These are phyloP conservation scores for Ianthella basta DNA, from an alignment of 37 sponge, comb jelly and placozoan species.

Conservation along the genomic window DNA sequence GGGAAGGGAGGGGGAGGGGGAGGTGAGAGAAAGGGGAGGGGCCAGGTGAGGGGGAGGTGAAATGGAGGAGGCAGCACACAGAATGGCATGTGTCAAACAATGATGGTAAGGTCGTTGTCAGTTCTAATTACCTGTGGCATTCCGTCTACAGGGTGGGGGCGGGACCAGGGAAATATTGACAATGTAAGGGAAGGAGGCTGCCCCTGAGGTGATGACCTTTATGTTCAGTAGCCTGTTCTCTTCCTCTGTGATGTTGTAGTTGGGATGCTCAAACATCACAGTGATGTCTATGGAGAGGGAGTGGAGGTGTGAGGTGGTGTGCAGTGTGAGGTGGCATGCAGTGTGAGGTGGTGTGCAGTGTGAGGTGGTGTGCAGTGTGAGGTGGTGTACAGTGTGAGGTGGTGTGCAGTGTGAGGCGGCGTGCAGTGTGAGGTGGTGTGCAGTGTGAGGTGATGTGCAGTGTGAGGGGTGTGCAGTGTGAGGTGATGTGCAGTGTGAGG, in stretches of 20 bases:
- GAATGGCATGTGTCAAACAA: no score
- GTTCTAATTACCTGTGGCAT: not conserved
- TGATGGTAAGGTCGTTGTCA: no score
- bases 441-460: no score
- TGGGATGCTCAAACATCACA: slow-evolving; percentile 31
- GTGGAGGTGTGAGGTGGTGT: not conserved
- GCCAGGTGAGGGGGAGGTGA: not conserved
- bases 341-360: no score
- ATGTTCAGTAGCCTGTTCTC: not conserved
- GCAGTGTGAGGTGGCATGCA: no score
- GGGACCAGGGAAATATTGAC: not conserved
- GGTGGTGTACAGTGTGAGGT: no score
- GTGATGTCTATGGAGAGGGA: not conserved
- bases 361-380: no score
- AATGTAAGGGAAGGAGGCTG: not conserved
- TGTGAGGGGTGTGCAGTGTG: no score
- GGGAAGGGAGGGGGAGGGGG: not conserved
- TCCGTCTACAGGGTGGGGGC: not conserved
- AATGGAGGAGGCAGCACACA: not conserved
- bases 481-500: no score
- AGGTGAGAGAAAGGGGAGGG: not conserved
- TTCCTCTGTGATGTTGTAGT: not conserved
- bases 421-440: no score
- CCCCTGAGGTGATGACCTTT: not conserved
- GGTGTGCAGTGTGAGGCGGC: no score